Conservation (phyloP, 2,888 invertebrate species). For the Anorthoa munda region DNA sequence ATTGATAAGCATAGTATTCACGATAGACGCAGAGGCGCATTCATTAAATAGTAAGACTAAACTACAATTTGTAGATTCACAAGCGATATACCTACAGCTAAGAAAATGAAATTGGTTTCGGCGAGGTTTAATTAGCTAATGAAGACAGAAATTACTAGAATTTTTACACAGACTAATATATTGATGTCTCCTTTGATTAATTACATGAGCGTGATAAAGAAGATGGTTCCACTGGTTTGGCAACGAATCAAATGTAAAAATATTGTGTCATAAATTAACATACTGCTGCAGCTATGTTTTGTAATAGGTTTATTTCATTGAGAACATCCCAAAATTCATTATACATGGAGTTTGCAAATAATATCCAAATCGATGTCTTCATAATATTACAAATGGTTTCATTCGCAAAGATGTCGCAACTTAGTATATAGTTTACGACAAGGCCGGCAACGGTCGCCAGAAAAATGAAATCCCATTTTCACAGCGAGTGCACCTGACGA, state of each 20-base stretch:
- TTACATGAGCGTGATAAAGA: conserved; percentile 23
- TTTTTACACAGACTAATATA: conserved; percentile 18
- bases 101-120: conserved; percentile 43
- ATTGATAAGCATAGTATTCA: conserved; percentile 66
- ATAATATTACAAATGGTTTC: conserved; percentile 29
- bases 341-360: conserved; percentile 14
- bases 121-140: conserved; percentile 54
- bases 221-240: conserved; percentile 30
- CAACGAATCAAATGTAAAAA: conserved; percentile 31
- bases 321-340: conserved; percentile 1
- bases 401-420: conserved; percentile 49
- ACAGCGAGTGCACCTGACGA: conserved; percentile 75
- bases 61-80: conserved; percentile 53
- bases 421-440: conserved; percentile 58
- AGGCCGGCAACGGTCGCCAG: conserved; percentile 63
- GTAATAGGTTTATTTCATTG: conserved; percentile 19
- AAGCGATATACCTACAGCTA: conserved; percentile 45
- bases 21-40: conserved; percentile 61
- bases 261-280: conserved; percentile 33
- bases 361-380: conserved; percentile 20
- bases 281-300: conserved; percentile 8
- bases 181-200: conserved; percentile 33
- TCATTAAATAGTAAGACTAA: conserved; percentile 56
- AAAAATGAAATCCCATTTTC: conserved; percentile 79
- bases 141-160: conserved; percentile 19